Percentiles rank a stretch among this genome's conserved stretches.
Conservation (phyloP, 2,113 vertebrate species). For the Neoarius graeffei region DNA sequence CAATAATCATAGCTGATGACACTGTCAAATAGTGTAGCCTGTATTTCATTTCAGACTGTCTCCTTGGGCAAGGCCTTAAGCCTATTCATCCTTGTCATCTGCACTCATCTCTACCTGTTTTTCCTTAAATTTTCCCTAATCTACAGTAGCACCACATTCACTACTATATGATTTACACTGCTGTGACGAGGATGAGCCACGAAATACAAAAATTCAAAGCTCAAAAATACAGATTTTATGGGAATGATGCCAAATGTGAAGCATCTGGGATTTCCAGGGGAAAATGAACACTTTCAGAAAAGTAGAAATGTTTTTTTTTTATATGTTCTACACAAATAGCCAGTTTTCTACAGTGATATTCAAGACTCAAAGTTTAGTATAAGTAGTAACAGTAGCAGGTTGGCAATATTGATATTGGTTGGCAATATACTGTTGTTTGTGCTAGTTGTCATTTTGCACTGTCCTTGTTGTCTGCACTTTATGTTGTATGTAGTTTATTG, state of each 20-base stretch:
- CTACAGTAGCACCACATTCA: background rate
- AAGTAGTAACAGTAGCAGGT: too few relatives aligned
- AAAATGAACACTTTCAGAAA: background rate
- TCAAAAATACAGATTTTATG: background rate
- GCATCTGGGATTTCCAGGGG: background rate
- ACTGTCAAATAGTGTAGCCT: background rate
- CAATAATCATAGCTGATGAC: background rate
- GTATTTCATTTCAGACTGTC: constrained; percentile 1
- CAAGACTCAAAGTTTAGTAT: background rate
- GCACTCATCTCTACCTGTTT: background rate
- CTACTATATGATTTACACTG: background rate
- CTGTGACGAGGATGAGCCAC: background rate
- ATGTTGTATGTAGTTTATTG: too few relatives aligned
- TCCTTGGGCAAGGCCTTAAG: background rate
- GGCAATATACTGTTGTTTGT: too few relatives aligned
- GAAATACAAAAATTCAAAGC: background rate
- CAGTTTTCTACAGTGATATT: background rate
- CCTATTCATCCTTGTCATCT: background rate
- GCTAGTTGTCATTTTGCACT: too few relatives aligned
- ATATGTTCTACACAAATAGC: background rate
- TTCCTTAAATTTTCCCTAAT: background rate
- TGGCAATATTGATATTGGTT: too few relatives aligned
- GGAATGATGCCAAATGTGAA: background rate
- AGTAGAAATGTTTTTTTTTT: background rate
- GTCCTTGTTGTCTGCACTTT: too few relatives aligned